Evolutionary conservation across 1,140 invertebrate species (phyloP).

Genomic region (Solen grandis): DNA sequence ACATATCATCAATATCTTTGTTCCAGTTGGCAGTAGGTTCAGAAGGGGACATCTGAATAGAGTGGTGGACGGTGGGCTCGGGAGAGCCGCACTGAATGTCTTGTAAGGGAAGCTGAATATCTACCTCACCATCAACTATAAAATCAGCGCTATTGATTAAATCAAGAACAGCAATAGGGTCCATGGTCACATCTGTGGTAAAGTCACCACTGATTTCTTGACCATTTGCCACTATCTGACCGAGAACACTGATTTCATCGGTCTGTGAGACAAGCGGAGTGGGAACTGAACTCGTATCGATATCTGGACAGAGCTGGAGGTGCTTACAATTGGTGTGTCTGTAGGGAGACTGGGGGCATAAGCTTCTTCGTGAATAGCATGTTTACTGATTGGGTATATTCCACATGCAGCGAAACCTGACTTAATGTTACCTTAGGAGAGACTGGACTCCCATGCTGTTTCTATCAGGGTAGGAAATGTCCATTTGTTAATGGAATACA

Average conservation of each 20-base stretch:
- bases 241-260: too few species aligned
- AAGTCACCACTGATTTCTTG: too few species aligned
- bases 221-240: too few species aligned
- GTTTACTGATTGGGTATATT: slow-evolving; percentile 43
- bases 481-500: slow-evolving; percentile 52
- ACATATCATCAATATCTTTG: neutral
- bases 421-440: slow-evolving; percentile 36
- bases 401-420: slow-evolving; percentile 43
- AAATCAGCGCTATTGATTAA: neutral
- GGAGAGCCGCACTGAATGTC: neutral
- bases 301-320: too few species aligned
- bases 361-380: slow-evolving; percentile 33
- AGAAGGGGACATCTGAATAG: neutral
- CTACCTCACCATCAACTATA: slow-evolving; percentile 9
- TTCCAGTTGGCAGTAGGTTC: slow-evolving; percentile 5
- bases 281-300: too few species aligned
- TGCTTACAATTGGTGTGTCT: neutral
- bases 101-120: neutral
- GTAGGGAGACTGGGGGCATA: slow-evolving; percentile 14
- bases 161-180: slow-evolving; percentile 7
- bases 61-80: neutral
- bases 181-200: neutral
- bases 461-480: slow-evolving; percentile 46
- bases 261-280: too few species aligned
- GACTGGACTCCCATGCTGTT: slow-evolving; percentile 44